Conservation (phyloP, 2,888 invertebrate genomes). For the Boloria selene region DNA sequence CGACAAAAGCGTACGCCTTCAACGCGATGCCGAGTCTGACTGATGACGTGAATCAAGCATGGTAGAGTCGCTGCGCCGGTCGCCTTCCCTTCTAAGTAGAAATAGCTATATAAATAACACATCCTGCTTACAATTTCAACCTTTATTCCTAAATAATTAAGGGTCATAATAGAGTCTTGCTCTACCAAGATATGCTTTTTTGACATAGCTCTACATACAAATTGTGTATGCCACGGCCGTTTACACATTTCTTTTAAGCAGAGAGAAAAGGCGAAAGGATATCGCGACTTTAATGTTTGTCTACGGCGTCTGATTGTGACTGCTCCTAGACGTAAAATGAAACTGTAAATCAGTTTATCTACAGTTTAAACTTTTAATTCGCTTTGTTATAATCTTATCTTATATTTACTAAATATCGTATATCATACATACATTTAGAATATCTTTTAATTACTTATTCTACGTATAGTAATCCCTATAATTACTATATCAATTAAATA, state of each 20-base stretch:
- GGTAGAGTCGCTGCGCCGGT: constrained; percentile 54
- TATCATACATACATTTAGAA: too few species aligned
- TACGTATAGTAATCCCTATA: too few species aligned
- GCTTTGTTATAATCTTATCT: constrained; percentile 13
- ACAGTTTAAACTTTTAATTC: constrained; percentile 9
- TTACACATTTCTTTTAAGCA: constrained; percentile 71
- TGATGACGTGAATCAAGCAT: constrained; percentile 58
- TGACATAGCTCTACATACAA: constrained; percentile 58
- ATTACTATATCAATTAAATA: too few species aligned
- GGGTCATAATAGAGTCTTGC: constrained; percentile 38
- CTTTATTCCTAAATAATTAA: constrained; percentile 16
- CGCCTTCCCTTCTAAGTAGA: constrained; percentile 40
- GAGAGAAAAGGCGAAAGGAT: constrained; percentile 78
- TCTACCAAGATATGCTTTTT: constrained; percentile 38
- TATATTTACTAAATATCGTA: background rate
- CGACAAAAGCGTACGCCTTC: constrained; percentile 45
- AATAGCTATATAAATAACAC: constrained; percentile 47
- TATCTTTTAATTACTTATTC: too few species aligned
- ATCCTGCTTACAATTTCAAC: constrained; percentile 34
- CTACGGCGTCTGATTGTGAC: constrained; percentile 40
- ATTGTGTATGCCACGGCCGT: constrained; percentile 72
- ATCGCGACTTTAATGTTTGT: constrained; percentile 52
- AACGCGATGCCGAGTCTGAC: constrained; percentile 54
- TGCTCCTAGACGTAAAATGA: constrained; percentile 23
- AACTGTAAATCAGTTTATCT: constrained; percentile 10